A percentile compares a stretch with the other conserved stretches of the same genome.
Evolutionary conservation across 64 coral and sea anemone species (phyloP).

Genomic region (Montipora foliosa): DNA sequence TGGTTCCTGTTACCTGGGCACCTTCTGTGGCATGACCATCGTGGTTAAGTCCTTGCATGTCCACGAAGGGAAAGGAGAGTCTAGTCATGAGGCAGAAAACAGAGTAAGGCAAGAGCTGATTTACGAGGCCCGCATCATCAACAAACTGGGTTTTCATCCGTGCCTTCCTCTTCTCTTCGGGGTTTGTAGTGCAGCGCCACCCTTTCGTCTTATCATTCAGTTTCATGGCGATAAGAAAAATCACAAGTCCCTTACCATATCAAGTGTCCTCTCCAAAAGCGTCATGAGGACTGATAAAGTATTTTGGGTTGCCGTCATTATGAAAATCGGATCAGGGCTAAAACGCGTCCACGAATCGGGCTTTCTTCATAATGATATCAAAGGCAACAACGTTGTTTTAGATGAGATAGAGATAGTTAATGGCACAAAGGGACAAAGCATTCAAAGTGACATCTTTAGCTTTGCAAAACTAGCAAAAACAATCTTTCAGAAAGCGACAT

Average conservation of each 20-base stretch:
- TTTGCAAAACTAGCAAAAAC: slow-evolving; percentile 1
- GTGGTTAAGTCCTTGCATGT: not conserved
- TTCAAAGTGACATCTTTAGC: slow-evolving; percentile 17
- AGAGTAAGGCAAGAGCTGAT: slow-evolving; percentile 42
- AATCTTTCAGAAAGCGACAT: not conserved
- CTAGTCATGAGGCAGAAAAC: not conserved
- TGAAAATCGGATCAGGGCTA: not conserved
- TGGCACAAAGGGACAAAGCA: not conserved
- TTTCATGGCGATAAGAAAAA: slow-evolving; percentile 47
- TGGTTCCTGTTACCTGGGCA: slow-evolving; percentile 33
- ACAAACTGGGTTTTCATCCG: slow-evolving; percentile 9
- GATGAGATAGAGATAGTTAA: not conserved
- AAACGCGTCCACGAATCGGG: not conserved
- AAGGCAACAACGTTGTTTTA: not conserved
- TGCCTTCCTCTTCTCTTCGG: slow-evolving; percentile 54
- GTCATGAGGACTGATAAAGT: not conserved
- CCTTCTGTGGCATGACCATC: slow-evolving; percentile 18
- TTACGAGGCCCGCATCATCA: slow-evolving; percentile 28
- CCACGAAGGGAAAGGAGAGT: not conserved
- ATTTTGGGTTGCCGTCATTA: not conserved
- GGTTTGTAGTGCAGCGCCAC: slow-evolving; percentile 31
- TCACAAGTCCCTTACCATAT: not conserved
- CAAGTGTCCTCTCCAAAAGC: not conserved
- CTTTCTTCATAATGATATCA: slow-evolving; percentile 25
- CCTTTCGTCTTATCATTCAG: slow-evolving; percentile 43